Evolutionary conservation across 2,888 invertebrate species (phyloP).

Genomic region (Phanerotoma sp.): DNA sequence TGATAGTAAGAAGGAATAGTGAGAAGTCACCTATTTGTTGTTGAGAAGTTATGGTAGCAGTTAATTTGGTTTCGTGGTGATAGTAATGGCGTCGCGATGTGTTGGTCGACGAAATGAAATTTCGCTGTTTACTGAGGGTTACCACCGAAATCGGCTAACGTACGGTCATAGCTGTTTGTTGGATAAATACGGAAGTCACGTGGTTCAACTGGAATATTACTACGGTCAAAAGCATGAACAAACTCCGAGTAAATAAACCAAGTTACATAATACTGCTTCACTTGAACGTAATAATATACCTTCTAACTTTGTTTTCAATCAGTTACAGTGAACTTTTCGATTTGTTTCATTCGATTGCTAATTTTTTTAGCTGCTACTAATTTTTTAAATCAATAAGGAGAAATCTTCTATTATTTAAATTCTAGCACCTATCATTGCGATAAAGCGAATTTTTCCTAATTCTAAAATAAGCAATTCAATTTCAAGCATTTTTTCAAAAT

Average conservation of each 20-base stretch:
- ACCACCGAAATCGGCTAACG: constrained; percentile 35
- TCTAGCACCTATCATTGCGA: too few species aligned
- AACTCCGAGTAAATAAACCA: constrained; percentile 2
- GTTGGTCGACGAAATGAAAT: constrained; percentile 35
- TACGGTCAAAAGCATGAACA: constrained; percentile 1
- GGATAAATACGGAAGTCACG: constrained; percentile 16
- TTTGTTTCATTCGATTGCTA: too few species aligned
- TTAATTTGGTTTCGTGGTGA: constrained; percentile 25
- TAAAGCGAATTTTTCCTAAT: too few species aligned
- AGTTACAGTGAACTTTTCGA: too few species aligned
- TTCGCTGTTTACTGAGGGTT: constrained; percentile 36
- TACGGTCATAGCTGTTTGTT: constrained; percentile 35
- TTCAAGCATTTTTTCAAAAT: too few species aligned
- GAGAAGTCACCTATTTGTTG: constrained; percentile 32
- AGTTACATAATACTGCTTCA: constrained; percentile 4
- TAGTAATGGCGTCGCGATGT: constrained; percentile 18
- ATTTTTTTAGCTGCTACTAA: too few species aligned
- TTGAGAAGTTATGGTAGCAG: constrained; percentile 30
- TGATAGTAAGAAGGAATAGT: constrained; percentile 12
- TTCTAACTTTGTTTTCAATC: too few species aligned
- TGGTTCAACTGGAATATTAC: constrained; percentile 22
- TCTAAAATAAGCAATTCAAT: too few species aligned
- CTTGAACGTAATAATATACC: not conserved
- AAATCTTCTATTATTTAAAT: too few species aligned
- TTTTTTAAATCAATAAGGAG: too few species aligned